These are phyloP conservation scores for Tamandua tetradactyla DNA, from an alignment of 2,797 vertebrate species.

Conservation along the genomic window DNA sequence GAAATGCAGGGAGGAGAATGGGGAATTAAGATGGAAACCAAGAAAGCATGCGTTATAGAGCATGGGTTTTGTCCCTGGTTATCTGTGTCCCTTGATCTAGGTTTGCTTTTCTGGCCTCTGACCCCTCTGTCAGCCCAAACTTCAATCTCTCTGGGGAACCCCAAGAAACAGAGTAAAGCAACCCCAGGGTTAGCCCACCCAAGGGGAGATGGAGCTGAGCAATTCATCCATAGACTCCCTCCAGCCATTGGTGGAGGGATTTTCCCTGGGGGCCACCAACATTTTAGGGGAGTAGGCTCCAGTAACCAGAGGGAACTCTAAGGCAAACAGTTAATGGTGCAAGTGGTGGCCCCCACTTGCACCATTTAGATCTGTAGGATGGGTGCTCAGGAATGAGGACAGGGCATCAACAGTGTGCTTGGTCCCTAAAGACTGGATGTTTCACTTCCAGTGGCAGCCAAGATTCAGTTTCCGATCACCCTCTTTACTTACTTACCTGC, in stretches of 20 bases:
- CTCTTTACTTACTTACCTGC: not conserved
- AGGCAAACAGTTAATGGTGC: not conserved
- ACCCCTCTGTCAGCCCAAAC: constrained; percentile 50
- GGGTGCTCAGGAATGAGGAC: not conserved
- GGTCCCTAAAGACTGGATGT: not conserved
- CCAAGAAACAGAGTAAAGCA: not conserved
- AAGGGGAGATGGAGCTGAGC: not conserved
- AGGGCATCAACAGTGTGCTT: not conserved
- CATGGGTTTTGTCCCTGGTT: constrained; percentile 41
- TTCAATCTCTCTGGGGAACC: not conserved
- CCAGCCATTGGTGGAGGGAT: no score
- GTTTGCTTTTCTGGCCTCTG: constrained; percentile 72
- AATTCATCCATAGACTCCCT: not conserved
- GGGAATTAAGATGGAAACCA: not conserved
- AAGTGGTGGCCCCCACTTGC: no score
- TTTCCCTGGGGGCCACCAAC: not conserved
- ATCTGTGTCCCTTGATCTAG: constrained; percentile 70
- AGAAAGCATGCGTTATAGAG: not conserved
- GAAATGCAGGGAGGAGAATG: not conserved
- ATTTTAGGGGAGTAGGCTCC: not conserved
- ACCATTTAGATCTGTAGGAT: not conserved
- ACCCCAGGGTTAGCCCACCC: not conserved
- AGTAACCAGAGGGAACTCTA: not conserved
- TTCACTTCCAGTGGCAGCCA: not conserved
- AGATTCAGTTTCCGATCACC: not conserved